These are phyloP conservation scores for Resseliella maxima DNA, from an alignment of 2,888 invertebrate genomes.

Conservation along the genomic window DNA sequence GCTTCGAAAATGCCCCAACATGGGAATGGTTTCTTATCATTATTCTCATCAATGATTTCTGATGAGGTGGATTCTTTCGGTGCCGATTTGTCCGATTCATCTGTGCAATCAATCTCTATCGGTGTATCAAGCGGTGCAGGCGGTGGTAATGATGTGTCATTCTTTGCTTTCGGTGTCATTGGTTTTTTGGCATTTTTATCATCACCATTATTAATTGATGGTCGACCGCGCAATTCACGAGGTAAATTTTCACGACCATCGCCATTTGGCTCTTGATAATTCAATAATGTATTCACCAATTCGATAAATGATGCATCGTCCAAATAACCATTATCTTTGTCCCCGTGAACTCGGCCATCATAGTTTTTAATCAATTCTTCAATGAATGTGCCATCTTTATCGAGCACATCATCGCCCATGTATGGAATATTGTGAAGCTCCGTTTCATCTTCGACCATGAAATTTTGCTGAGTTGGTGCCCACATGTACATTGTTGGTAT, in stretches of 20 bases:
- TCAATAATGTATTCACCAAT: slow-evolving; percentile 84
- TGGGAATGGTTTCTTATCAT: too few relatives aligned
- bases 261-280: slow-evolving; percentile 69
- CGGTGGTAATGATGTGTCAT: slow-evolving; percentile 61
- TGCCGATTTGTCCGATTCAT: slow-evolving; percentile 63
- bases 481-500: slow-evolving; percentile 98
- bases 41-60: too few relatives aligned
- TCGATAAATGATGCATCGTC: slow-evolving; percentile 84
- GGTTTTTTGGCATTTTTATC: slow-evolving; percentile 15
- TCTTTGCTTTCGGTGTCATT: neutral
- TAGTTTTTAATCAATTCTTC: slow-evolving; percentile 98
- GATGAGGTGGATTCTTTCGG: slow-evolving; percentile 56
- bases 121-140: slow-evolving; percentile 66
- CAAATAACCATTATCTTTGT: slow-evolving; percentile 90
- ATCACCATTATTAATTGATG: slow-evolving; percentile 60
- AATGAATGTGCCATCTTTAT: slow-evolving; percentile 95
- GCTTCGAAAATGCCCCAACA: slow-evolving; percentile 85
- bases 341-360: slow-evolving; percentile 97
- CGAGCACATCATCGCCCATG: slow-evolving; percentile 97
- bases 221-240: slow-evolving; percentile 38
- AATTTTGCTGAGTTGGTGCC: slow-evolving; percentile 97
- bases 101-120: slow-evolving; percentile 64
- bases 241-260: neutral
- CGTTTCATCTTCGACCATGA: slow-evolving; percentile 98
- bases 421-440: slow-evolving; percentile 98